Base-by-base conservation (phyloP, 2,797 vertebrate species). In the Mycteria americana region DNA sequence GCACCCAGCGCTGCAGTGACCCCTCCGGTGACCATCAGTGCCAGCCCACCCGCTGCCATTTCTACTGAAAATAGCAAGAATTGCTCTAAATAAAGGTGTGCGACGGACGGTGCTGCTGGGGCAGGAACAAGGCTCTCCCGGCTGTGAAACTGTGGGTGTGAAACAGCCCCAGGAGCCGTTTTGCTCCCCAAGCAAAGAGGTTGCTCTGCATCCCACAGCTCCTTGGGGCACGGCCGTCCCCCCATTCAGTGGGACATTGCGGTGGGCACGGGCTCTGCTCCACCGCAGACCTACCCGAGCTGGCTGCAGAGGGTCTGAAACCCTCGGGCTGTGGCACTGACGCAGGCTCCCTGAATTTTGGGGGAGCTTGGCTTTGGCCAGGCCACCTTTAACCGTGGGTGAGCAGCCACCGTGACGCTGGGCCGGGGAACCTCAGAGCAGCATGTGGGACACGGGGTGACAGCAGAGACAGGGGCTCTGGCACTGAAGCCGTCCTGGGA, bases 401-500 rank as follows among this genome's bases (percentile, higher is more conserved):
- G 67, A 82, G 56, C 46, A 13, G 31, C 67, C 21, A 3, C 63
- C 13, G 2, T 2, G n/a, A 22, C 5, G 22, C 23, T 0, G 6
- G 67, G 48, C 37, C 23, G 56, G 56, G 56, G 21, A n/a, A 23
- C 33, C 46, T 37, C 17, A 7, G 62, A 51, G 45, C 62, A 8
- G 25, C 43, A 8, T 1, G 1, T 9, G 46, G 73, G 45, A 46
- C 39, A 6, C 0, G 9, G n/a, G 24, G 45, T 28, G 75, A 46
- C 5, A 16, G 75, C 79, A 50, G 68, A 41, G 54, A 5, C 23
- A 2, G 11, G 10, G 43, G 3, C 15, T 0, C 17, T 0, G 0
- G 22, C 30, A 19, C 7, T 24, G 50, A 18, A 46, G 51, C 65
- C 39, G 30, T 31, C 39, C 63, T 31, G 27, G 27, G 37, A 50